phyloP scores from a whole-genome alignment of 2,797 vertebrate species.

The Microctenopoma lineatum region DNA sequence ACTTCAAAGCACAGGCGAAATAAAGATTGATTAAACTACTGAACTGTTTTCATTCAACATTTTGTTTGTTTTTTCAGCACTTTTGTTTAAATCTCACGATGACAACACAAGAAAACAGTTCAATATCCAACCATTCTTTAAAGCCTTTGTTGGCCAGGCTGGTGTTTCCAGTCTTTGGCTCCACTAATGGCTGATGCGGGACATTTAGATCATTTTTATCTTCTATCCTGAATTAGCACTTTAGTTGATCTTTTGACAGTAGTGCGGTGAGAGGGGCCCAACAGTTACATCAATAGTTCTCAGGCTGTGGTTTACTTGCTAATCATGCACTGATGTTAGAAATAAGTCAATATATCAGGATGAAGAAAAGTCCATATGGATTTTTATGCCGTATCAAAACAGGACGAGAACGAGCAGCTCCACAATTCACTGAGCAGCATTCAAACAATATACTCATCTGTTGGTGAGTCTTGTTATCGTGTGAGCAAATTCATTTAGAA shows the following conservation, averaged over 20 bases:
- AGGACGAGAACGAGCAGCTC: slow-evolving; percentile 59
- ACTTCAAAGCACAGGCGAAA: not conserved
- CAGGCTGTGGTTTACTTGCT: slow-evolving; percentile 20
- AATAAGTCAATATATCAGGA: slow-evolving; percentile 31
- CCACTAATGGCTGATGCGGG: no score
- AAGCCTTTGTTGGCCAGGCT: no score
- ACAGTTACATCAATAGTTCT: slow-evolving; percentile 19
- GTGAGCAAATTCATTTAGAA: not conserved
- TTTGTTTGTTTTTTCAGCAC: no score
- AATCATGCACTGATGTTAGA: slow-evolving; percentile 60
- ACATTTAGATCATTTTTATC: not conserved
- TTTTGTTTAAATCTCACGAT: not conserved
- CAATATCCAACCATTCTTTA: no score
- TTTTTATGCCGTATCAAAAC: slow-evolving; percentile 57
- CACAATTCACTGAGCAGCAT: not conserved
- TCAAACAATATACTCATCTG: not conserved
- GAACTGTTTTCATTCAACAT: no score
- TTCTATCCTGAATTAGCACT: not conserved
- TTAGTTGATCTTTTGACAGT: not conserved
- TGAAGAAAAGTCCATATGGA: slow-evolving; percentile 44
- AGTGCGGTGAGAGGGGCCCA: not conserved
- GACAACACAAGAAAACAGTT: no score
- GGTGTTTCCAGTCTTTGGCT: no score
- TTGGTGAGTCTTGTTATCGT: not conserved
- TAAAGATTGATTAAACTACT: not conserved